Conservation (phyloP, 2,113 vertebrate species). For the Morone saxatilis region DNA sequence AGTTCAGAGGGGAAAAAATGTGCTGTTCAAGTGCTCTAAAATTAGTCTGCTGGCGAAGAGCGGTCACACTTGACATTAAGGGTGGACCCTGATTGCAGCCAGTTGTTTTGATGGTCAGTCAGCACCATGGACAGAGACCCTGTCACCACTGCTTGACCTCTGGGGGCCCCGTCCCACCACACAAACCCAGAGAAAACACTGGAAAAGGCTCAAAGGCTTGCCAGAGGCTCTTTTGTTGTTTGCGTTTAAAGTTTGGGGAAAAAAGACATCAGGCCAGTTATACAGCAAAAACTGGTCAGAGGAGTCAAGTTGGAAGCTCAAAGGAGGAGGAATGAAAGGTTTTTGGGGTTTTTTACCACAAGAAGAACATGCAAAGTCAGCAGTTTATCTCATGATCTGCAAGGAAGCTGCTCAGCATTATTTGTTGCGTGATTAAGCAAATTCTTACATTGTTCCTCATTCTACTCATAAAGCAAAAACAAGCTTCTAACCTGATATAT, state of each 20-base stretch:
- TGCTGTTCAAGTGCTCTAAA: constrained; percentile 15
- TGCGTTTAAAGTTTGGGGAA: neutral
- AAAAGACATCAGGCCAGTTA: neutral
- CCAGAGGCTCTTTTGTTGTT: constrained; percentile 44
- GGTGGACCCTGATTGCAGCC: constrained; percentile 2
- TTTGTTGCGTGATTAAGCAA: constrained; percentile 21
- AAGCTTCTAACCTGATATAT: neutral
- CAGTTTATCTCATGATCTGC: neutral
- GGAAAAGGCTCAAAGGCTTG: constrained; percentile 57
- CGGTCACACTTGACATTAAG: constrained; percentile 18
- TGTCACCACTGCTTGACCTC: constrained; percentile 65
- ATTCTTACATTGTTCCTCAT: constrained; percentile 11
- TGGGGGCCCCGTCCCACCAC: constrained; percentile 36
- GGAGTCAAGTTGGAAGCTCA: neutral
- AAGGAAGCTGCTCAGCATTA: constrained; percentile 48
- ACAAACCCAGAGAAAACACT: constrained; percentile 64
- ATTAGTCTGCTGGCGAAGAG: constrained; percentile 29
- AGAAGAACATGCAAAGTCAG: constrained; percentile 12
- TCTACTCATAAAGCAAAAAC: neutral
- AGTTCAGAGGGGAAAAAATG: constrained; percentile 9
- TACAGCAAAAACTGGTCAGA: neutral
- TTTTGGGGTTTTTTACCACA: neutral
- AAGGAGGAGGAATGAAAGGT: neutral
- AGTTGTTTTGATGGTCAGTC: constrained; percentile 64
- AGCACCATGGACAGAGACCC: constrained; percentile 82